Conservation (phyloP, 2,888 invertebrate species). For the Endomychus coccineus region DNA sequence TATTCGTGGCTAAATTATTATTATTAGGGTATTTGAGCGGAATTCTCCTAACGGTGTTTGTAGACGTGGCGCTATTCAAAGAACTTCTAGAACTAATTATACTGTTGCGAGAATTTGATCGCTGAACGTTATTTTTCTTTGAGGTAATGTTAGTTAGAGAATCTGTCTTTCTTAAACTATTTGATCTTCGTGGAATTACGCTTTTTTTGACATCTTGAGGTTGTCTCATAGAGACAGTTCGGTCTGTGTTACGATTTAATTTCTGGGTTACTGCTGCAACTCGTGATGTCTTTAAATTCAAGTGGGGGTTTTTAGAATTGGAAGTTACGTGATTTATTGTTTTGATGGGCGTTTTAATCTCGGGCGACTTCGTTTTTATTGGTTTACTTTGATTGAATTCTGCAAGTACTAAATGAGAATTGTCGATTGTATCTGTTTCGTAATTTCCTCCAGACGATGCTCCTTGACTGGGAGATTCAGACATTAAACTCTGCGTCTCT, state of each 20-base stretch:
- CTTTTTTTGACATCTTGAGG: constrained; percentile 11
- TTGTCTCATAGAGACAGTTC: too few relatives aligned
- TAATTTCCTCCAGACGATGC: constrained; percentile 64
- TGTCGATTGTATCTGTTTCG: constrained; percentile 44
- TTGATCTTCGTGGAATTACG: constrained; percentile 4
- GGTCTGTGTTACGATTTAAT: too few relatives aligned
- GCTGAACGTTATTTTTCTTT: constrained; percentile 51
- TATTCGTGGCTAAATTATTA: constrained; percentile 26
- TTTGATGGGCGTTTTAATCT: too few relatives aligned
- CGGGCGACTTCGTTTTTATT: too few relatives aligned
- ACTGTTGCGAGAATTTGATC: constrained; percentile 72
- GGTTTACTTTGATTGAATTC: constrained; percentile 29
- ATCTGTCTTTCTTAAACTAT: constrained; percentile 10
- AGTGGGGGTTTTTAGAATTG: too few relatives aligned
- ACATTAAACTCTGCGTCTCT: constrained; percentile 81
- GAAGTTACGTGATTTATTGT: too few relatives aligned
- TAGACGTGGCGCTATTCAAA: constrained; percentile 70
- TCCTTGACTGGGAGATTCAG: constrained; percentile 79
- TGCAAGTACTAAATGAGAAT: constrained; percentile 32
- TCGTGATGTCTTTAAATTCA: too few relatives aligned
- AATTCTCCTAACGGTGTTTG: constrained; percentile 68
- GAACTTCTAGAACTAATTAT: constrained; percentile 77
- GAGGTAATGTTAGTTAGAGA: constrained; percentile 3
- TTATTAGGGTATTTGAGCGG: constrained; percentile 40
- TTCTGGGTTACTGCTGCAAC: too few relatives aligned